These are phyloP conservation scores for Meloidogyne hapla DNA, from an alignment of 1,140 invertebrate species.

Conservation along the genomic window DNA sequence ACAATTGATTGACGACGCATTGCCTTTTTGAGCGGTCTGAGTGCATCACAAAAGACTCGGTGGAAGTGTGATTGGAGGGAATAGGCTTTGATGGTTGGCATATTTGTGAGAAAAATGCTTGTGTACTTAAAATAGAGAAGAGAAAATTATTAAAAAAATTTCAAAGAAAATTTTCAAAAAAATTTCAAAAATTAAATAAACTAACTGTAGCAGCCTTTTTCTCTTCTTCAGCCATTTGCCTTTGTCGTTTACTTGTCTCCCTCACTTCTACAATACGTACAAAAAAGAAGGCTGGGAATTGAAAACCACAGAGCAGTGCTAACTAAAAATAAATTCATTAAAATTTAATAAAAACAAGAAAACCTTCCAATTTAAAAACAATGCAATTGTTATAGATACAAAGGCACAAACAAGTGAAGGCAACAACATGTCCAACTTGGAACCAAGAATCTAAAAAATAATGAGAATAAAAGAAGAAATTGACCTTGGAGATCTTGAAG, in stretches of 20 bases:
- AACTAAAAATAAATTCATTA: conserved; percentile 27
- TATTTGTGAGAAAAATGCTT: conserved; percentile 59
- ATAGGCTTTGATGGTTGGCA: conserved; percentile 62
- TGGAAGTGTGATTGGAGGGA: conserved; percentile 56
- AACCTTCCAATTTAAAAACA: conserved; percentile 60
- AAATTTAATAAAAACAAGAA: background rate
- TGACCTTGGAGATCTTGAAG: no score
- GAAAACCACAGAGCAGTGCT: conserved; percentile 57
- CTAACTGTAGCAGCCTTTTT: conserved; percentile 58
- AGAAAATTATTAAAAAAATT: conserved; percentile 2
- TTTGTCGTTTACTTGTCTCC: conserved; percentile 44
- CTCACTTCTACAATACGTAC: conserved; percentile 55
- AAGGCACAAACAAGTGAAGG: conserved; percentile 56
- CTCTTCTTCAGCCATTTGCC: conserved; percentile 62
- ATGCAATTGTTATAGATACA: conserved; percentile 54
- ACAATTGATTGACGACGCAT: conserved; percentile 57
- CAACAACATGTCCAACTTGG: conserved; percentile 55
- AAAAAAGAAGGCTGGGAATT: conserved; percentile 60
- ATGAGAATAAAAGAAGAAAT: no score
- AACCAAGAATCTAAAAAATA: conserved; percentile 52
- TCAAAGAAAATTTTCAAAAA: no score
- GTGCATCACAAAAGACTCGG: conserved; percentile 52
- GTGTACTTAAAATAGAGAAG: conserved; percentile 45
- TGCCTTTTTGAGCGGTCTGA: conserved; percentile 55
- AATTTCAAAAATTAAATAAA: conserved; percentile 5